A percentile compares a stretch with the other conserved stretches of the same genome.
phyloP scores from a whole-genome alignment of 2,888 invertebrate species.

The Hyposoter dolosus region DNA sequence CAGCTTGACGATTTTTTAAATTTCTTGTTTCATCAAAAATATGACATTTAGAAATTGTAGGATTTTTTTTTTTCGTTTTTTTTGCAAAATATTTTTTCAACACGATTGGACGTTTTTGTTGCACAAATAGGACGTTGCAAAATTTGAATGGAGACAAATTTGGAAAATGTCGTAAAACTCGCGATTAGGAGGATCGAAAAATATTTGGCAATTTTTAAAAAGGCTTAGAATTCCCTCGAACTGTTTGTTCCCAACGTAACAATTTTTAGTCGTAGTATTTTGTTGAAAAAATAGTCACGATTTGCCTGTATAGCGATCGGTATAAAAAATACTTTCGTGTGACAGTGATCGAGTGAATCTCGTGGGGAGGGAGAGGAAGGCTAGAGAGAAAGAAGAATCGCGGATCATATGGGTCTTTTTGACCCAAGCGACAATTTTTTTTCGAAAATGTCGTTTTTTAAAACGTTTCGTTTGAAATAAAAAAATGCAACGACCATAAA shows the following conservation, averaged over 20 bases:
- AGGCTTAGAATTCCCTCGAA: neutral
- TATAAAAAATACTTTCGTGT: conserved; percentile 74
- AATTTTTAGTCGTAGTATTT: conserved; percentile 13
- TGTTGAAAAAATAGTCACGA: conserved; percentile 31
- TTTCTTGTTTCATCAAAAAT: neutral
- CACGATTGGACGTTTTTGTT: neutral
- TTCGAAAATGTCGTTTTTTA: no score
- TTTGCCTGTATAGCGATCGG: conserved; percentile 66
- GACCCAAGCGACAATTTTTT: no score
- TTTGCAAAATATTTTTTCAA: neutral
- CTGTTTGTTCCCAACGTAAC: neutral
- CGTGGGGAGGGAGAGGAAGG: neutral
- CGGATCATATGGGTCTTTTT: no score
- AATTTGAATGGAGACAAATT: neutral
- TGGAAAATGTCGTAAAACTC: neutral
- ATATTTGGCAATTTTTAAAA: neutral
- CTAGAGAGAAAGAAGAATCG: neutral
- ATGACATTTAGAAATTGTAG: neutral
- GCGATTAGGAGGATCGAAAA: neutral
- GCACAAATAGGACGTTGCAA: neutral
- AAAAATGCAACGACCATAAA: no score
- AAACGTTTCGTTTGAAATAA: no score
- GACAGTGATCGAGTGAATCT: conserved; percentile 42
- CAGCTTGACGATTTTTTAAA: neutral
- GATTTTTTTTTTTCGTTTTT: neutral